These are phyloP conservation scores for Rapana venosa DNA, from an alignment of 2,888 invertebrate genomes.

Conservation along the genomic window DNA sequence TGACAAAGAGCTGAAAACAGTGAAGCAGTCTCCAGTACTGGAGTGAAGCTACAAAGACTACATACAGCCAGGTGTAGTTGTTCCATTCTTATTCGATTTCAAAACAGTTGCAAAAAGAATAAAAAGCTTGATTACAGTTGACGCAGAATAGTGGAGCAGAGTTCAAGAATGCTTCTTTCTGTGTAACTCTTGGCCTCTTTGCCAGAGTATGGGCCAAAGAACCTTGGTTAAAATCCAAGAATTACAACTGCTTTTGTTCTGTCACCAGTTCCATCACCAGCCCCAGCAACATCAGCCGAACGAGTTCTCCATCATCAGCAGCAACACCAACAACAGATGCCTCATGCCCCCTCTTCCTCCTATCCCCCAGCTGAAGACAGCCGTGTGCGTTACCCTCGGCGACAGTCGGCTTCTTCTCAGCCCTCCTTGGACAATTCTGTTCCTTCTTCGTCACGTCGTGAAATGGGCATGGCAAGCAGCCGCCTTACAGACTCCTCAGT, in stretches of 20 bases:
- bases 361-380: constrained; percentile 20
- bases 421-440: background rate
- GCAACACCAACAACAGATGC: constrained; percentile 51
- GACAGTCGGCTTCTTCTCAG: constrained; percentile 28
- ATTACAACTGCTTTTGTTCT: background rate
- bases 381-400: constrained; percentile 19
- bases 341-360: constrained; percentile 38
- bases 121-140: no score
- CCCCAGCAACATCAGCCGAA: constrained; percentile 70
- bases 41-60: no score
- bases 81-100: no score
- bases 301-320: constrained; percentile 52
- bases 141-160: no score
- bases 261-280: constrained; percentile 69
- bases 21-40: no score
- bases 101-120: no score
- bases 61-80: no score
- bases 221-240: no score
- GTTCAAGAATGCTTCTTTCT: no score
- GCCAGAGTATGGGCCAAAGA: no score
- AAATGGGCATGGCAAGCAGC: constrained; percentile 22
- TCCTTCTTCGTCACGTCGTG: constrained; percentile 25
- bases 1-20: no score
- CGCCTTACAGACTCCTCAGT: constrained; percentile 21
- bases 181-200: no score